Evolutionary conservation across 2,113 vertebrate genomes (phyloP).

Genomic region (Antechinus flavipes): DNA sequence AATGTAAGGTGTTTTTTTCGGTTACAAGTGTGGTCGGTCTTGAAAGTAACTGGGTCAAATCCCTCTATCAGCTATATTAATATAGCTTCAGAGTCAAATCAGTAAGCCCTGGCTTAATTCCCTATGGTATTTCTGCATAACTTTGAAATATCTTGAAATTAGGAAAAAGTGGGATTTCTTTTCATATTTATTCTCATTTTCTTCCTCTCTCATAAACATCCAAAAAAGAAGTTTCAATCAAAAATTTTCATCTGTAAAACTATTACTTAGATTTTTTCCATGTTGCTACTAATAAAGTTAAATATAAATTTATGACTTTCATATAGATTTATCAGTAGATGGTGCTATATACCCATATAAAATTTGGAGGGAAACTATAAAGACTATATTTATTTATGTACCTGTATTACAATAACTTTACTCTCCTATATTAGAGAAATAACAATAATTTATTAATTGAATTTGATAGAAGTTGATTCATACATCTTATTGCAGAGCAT

Average conservation of each 20-base stretch:
- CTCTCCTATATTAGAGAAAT: background rate
- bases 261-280: background rate
- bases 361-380: background rate
- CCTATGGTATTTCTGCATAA: background rate
- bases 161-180: background rate
- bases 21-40: background rate
- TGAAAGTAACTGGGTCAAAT: background rate
- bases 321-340: conserved; percentile 37
- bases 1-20: background rate
- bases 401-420: background rate
- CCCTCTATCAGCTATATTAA: background rate
- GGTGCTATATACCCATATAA: background rate
- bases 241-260: background rate
- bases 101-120: background rate
- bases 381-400: background rate
- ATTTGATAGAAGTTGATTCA: background rate
- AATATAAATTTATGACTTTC: background rate
- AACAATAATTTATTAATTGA: background rate
- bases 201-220: background rate
- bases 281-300: background rate
- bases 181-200: background rate
- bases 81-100: background rate
- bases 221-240: background rate
- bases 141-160: background rate
- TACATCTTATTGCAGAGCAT: background rate